These are phyloP conservation scores for Myxocyprinus asiaticus DNA, from an alignment of 2,113 vertebrate species.

Conservation along the genomic window DNA sequence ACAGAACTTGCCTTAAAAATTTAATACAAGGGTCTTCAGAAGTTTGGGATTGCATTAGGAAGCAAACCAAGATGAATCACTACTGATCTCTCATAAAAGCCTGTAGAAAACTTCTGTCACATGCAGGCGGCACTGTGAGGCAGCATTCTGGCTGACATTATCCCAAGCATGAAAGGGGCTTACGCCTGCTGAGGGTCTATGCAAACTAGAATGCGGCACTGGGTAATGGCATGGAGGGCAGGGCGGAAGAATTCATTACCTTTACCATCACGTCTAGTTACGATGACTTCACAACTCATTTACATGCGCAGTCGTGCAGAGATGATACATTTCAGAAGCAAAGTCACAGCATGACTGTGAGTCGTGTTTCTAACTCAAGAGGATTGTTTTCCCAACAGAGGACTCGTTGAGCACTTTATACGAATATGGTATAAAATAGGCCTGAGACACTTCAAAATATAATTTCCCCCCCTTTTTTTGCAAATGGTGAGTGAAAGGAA, in stretches of 20 bases:
- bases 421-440: too few species aligned
- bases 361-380: neutral
- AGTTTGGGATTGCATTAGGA: slow-evolving; percentile 17
- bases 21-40: neutral
- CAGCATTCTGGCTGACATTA: too few species aligned
- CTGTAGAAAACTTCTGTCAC: neutral
- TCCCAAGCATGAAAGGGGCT: too few species aligned
- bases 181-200: neutral
- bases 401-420: neutral
- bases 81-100: slow-evolving; percentile 19
- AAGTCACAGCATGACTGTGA: neutral
- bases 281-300: slow-evolving; percentile 39
- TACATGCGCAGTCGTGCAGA: slow-evolving; percentile 20
- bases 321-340: slow-evolving; percentile 14
- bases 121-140: neutral
- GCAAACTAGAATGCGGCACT: neutral
- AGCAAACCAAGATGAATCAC: slow-evolving; percentile 5
- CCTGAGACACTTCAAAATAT: too few species aligned
- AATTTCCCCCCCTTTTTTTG: too few species aligned
- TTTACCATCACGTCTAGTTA: slow-evolving; percentile 33
- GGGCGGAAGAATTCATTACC: slow-evolving; percentile 32
- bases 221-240: neutral
- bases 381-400: slow-evolving; percentile 24
- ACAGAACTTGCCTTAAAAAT: too few species aligned
- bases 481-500: too few species aligned